Percentiles rank a stretch among this genome's conserved stretches.
phyloP scores from a whole-genome alignment of 2,888 invertebrate species.

The Teleogryllus oceanicus region DNA sequence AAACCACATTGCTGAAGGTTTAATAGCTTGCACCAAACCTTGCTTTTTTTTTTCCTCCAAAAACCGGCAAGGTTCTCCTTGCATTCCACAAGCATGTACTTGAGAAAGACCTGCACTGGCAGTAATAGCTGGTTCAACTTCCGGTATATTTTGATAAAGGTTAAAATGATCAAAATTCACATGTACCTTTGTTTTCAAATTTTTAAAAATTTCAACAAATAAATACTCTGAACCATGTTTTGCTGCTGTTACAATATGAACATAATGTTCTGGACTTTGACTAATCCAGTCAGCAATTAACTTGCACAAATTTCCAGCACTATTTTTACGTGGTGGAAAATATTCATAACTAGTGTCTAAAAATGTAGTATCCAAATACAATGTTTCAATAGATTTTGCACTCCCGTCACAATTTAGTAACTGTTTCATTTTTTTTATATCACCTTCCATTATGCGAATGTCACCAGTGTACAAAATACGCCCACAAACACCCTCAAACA shows the following conservation, averaged over 20 bases:
- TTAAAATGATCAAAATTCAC: not conserved
- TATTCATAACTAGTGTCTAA: not conserved
- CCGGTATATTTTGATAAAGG: not conserved
- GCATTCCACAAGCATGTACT: not conserved
- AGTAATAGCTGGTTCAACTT: slow-evolving; percentile 8
- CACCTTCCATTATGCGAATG: not conserved
- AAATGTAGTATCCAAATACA: not conserved
- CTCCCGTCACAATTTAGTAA: not conserved
- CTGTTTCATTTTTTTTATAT: not conserved
- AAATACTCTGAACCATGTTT: slow-evolving; percentile 1
- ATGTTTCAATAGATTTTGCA: not conserved
- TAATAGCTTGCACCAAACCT: not conserved
- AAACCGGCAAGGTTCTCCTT: not conserved
- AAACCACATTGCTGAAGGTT: not conserved
- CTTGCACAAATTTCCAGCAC: not conserved
- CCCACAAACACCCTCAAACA: not conserved
- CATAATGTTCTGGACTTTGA: not conserved
- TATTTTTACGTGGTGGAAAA: not conserved
- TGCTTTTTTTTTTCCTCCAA: not conserved
- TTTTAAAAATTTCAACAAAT: not conserved
- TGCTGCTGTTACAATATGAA: not conserved
- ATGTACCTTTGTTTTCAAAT: not conserved
- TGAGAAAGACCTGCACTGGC: not conserved
- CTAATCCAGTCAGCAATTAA: not conserved
- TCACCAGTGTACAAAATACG: not conserved